A percentile compares a stretch with the other conserved stretches of the same genome.
Evolutionary conservation across 2,113 vertebrate genomes (phyloP).

Genomic region (Nyctibius bracteatus): DNA sequence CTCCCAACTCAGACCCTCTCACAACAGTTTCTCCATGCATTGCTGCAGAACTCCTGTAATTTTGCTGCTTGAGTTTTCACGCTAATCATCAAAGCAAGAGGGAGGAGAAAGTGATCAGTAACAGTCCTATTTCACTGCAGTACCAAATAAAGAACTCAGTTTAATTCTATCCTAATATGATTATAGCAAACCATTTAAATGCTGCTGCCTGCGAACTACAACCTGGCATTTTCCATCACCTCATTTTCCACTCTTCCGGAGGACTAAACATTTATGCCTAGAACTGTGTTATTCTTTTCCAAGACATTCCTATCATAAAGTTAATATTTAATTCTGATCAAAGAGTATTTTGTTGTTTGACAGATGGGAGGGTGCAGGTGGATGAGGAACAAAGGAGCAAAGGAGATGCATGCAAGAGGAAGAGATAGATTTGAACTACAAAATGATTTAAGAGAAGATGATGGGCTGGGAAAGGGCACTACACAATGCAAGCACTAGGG

Average conservation of each 20-base stretch:
- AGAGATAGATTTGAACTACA: not conserved
- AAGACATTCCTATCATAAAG: not conserved
- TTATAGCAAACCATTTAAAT: conserved; percentile 66
- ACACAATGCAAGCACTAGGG: not conserved
- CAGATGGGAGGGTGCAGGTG: not conserved
- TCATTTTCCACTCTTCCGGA: conserved; percentile 27
- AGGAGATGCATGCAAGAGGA: not conserved
- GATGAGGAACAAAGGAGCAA: conserved; percentile 21
- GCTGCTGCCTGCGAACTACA: conserved; percentile 48
- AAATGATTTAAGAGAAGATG: conserved; percentile 26
- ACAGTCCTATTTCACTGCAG: conserved; percentile 47
- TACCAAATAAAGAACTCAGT: conserved; percentile 47
- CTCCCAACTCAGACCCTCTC: conserved; percentile 50
- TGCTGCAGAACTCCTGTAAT: not conserved
- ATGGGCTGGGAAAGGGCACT: not conserved
- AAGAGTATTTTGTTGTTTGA: not conserved
- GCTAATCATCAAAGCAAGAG: conserved; percentile 41
- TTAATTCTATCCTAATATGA: conserved; percentile 64
- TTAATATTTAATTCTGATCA: not conserved
- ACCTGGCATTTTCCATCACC: conserved; percentile 57
- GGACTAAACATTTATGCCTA: not conserved
- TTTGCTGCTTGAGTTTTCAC: conserved; percentile 17
- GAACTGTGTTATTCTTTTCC: not conserved
- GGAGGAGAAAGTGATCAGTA: conserved; percentile 27
- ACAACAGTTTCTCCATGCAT: not conserved